Base-by-base conservation (phyloP, 1,140 invertebrate genomes). In the Cheumatopsyche charites region DNA sequence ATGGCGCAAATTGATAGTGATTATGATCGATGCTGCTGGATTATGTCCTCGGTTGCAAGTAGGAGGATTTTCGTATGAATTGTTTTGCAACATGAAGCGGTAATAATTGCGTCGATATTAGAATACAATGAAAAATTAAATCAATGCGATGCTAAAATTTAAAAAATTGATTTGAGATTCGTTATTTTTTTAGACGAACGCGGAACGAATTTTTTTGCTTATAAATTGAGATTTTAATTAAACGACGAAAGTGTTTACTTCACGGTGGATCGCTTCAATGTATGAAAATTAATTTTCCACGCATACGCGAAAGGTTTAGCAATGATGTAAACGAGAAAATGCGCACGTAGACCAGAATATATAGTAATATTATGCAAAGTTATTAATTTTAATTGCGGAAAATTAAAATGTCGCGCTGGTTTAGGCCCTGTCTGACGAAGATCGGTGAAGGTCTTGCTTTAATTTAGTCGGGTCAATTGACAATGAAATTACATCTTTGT, bases 211-310 rank as follows among this genome's bases (percentile, higher is more conserved):
- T 25, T 58, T 23, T 25, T 11, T 26, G 23, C 23, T 4, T 15
- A 19, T 12, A 17, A 52, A 15, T 11, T 15, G 7, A 7, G 15
- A 52, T 17, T 52, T 15, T 19, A 58, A 58, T 58, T 58, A 58
- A 58, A 58, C 12, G 55, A 58, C 11, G 55, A 25, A 52, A 58
- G 55, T 58, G 55, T 58, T 58, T 58, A 25, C 55, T 25, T 58
- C 55, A n/a, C 55, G 55, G 55, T 26, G 21, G 12, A 26, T 58
- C 17, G 21, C 7, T 52, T 52, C 19, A 1, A 52, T 25, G 7
- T 58, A 58, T 58, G 19, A 58, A 58, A 58, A 58, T 58, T 58
- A 26, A 25, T 58, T 25, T 52, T 52, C 12, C 23, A 58, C 55
- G 55, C 55, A 23, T 58, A 52, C 17, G 4, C 23, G n/a, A 13